Evolutionary conservation across 2,113 vertebrate species (phyloP), one percentile per base, ranked within the genome.

Genomic region (Actinemys pallida): DNA sequence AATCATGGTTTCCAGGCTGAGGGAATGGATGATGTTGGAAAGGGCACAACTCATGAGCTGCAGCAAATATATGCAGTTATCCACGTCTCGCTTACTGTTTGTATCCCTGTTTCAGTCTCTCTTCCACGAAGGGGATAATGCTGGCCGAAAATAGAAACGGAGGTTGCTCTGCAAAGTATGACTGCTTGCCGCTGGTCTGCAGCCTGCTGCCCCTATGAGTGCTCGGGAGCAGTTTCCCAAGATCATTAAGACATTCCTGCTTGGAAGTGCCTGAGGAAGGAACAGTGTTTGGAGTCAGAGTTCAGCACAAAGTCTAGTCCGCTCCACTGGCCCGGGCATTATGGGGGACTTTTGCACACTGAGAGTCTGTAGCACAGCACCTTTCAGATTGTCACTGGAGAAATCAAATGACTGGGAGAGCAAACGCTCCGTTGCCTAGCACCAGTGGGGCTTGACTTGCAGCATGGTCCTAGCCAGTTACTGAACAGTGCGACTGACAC

Each of bases 21-120:
- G 45, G 20, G 45, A 42, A 83, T 56, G 17, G 54, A 27, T 75
- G 16, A 7, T 45, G 24, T 25, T 89, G 75, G 59, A 90, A 56
- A 86, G 82, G 75, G 27, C 29, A 24, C 20, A 75, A 14, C 81
- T 85, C 0, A 39, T 20, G 1, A 80, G 83, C 47, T 88, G 72
- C 52, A 56, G 62, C 62, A 45, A 82, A 57, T 2, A 39, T 47
- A 7, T 62, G 25, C 42, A 10, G 75, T 78, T 78, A 78, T 13
- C n/a, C 13, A 53, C 62, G 1, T 75, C 0, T 0, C 45, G 45
- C 29, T 39, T 5, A 10, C n/a, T 72, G 65, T n/a, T 69, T 65
- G 62, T 35, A 35, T 65, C 62, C 59, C 62, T 8, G 7, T 35
- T 39, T 19, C 65, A 5, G 19, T 39, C 81, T 93, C 50, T 31